Evolutionary conservation across 2,113 vertebrate genomes (phyloP).

Genomic region (Cebus imitator): DNA sequence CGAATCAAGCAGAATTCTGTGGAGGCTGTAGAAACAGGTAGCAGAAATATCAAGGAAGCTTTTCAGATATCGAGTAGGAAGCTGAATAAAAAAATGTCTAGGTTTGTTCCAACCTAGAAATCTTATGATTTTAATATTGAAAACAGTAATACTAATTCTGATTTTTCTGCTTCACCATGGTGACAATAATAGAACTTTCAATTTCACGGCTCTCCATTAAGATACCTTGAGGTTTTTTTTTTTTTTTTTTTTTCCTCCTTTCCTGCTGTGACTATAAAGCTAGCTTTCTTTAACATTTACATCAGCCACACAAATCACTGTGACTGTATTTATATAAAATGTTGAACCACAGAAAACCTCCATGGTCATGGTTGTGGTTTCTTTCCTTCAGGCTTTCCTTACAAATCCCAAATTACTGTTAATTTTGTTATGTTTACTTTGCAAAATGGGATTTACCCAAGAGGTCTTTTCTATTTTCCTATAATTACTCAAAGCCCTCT

Average conservation of each 20-base stretch:
- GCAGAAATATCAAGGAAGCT: not conserved
- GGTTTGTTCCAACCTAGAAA: not conserved
- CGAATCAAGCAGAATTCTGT: not conserved
- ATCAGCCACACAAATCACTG: not conserved
- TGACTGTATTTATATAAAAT: not conserved
- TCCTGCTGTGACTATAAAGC: not conserved
- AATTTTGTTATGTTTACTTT: too few species aligned
- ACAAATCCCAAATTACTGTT: not conserved
- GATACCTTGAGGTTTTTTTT: too few species aligned
- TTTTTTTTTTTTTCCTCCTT: not conserved
- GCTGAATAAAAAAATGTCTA: not conserved
- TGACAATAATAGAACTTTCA: not conserved
- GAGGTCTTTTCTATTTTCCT: not conserved
- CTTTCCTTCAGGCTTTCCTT: not conserved
- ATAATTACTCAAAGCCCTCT: not conserved
- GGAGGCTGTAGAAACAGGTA: not conserved
- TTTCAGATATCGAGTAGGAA: too few species aligned
- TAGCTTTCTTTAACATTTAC: not conserved
- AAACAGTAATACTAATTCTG: not conserved
- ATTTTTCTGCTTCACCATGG: not conserved
- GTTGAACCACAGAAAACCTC: not conserved
- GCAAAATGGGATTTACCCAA: not conserved
- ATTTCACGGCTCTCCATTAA: not conserved
- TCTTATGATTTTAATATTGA: not conserved
- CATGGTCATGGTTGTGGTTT: rapidly evolving